Evolutionary conservation across 2,888 invertebrate genomes (phyloP).

Genomic region (Alitta virens): DNA sequence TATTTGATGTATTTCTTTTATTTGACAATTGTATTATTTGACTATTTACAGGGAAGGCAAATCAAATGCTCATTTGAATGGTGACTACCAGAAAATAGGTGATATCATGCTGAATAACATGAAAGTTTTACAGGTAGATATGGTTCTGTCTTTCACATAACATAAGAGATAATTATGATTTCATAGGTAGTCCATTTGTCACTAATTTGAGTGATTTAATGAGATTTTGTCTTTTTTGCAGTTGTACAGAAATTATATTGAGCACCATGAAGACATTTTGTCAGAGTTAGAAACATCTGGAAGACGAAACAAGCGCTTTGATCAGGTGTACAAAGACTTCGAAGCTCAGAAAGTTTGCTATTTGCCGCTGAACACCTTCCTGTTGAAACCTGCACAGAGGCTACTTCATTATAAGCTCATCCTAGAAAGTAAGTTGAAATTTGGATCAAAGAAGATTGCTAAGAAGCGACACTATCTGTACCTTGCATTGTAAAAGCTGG

Average conservation of each 20-base stretch:
- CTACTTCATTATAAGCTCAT: conserved; percentile 79
- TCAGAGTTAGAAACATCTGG: conserved; percentile 78
- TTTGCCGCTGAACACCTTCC: conserved; percentile 77
- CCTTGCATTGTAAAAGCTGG: too few relatives aligned
- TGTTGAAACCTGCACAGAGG: conserved; percentile 80
- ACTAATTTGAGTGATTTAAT: too few relatives aligned
- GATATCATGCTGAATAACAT: conserved; percentile 68
- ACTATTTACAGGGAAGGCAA: conserved; percentile 67
- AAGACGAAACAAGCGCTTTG: conserved; percentile 70
- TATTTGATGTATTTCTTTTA: too few relatives aligned
- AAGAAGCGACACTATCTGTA: too few relatives aligned
- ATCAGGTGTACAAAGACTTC: conserved; percentile 73
- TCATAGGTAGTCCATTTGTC: too few relatives aligned
- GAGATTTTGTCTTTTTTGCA: conserved; percentile 30
- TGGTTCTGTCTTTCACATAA: background rate
- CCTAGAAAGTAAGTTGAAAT: conserved; percentile 68
- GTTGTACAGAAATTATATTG: conserved; percentile 61
- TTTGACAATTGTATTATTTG: too few relatives aligned
- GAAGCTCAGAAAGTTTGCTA: conserved; percentile 81
- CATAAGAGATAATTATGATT: too few relatives aligned
- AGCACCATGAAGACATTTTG: conserved; percentile 73
- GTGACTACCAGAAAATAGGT: conserved; percentile 67
- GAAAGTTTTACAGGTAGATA: conserved; percentile 26
- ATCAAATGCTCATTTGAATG: conserved; percentile 62
- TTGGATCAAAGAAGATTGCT: too few relatives aligned